phyloP scores from a whole-genome alignment of 37 sponge, comb jelly and placozoan genomes.

The Axinella damicornis region DNA sequence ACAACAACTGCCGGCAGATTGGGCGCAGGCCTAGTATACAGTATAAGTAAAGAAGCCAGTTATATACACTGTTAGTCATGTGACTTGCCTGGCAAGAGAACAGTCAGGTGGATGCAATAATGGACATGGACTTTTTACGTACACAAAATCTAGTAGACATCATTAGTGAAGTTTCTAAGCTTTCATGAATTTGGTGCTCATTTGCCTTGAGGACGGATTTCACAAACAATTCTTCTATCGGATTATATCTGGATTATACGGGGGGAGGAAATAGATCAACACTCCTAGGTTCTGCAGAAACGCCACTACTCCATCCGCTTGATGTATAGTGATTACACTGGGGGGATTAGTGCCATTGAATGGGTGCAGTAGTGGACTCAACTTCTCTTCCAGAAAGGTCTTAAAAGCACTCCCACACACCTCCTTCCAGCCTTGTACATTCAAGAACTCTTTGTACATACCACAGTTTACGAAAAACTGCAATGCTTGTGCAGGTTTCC shows the following conservation, averaged over 20 bases:
- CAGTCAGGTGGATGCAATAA: too few relatives aligned
- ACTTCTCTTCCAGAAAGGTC: background rate
- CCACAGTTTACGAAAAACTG: slow-evolving; percentile 8
- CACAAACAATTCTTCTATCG: slow-evolving; percentile 12
- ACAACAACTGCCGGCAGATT: too few relatives aligned
- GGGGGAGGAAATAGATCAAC: slow-evolving; percentile 11
- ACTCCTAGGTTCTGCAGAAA: background rate
- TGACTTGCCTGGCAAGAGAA: background rate
- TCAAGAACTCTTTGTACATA: slow-evolving; percentile 13
- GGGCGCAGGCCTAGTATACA: too few relatives aligned
- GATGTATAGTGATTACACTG: background rate
- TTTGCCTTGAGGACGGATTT: too few relatives aligned
- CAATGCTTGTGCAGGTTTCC: background rate
- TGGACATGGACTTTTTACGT: background rate
- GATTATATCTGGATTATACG: slow-evolving; percentile 14
- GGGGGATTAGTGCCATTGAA: background rate
- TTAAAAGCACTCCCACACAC: background rate
- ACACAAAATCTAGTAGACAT: too few relatives aligned
- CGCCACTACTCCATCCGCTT: slow-evolving; percentile 11
- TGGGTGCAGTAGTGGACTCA: slow-evolving; percentile 1
- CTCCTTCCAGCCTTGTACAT: background rate
- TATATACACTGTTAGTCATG: too few relatives aligned
- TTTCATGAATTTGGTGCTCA: too few relatives aligned
- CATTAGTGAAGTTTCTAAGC: too few relatives aligned
- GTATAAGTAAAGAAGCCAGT: too few relatives aligned